Evolutionary conservation across 2,797 vertebrate species (phyloP).

Genomic region (Rhadinocentrus ornatus): DNA sequence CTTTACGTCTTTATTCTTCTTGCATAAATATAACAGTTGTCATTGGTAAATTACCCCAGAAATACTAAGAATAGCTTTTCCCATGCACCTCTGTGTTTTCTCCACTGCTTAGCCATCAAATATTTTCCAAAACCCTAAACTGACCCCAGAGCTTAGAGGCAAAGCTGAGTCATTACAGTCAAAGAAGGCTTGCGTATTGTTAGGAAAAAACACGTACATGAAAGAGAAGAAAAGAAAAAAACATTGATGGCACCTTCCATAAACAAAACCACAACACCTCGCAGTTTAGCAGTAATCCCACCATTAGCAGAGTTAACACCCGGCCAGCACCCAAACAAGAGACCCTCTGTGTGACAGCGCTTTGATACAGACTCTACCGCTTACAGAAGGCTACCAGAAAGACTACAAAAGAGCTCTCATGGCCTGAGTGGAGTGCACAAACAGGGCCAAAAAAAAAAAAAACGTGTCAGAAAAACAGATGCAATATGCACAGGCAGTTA

Average conservation of each 20-base stretch:
- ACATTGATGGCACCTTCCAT: constrained; percentile 35
- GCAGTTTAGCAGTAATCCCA: constrained; percentile 63
- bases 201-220: constrained; percentile 21
- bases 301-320: constrained; percentile 79
- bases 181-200: constrained; percentile 13
- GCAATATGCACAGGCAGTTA: constrained; percentile 17
- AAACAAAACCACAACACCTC: constrained; percentile 64
- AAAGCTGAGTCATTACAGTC: constrained; percentile 50
- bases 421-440: constrained; percentile 58
- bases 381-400: constrained; percentile 75
- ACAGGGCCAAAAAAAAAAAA: constrained; percentile 50
- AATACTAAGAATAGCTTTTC: constrained; percentile 33
- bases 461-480: constrained; percentile 45
- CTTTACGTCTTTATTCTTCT: neutral
- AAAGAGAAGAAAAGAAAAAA: constrained; percentile 38
- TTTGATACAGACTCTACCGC: constrained; percentile 73
- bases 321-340: constrained; percentile 74
- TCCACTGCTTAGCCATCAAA: constrained; percentile 19
- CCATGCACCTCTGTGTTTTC: constrained; percentile 30
- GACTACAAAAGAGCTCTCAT: constrained; percentile 64
- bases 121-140: constrained; percentile 44
- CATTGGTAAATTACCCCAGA: constrained; percentile 12
- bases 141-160: constrained; percentile 23
- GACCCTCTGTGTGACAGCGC: constrained; percentile 71
- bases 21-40: constrained; percentile 18